Percentiles rank a stretch among this genome's conserved stretches.
These are phyloP conservation scores for Drosophila meridionalis DNA, from an alignment of 2,888 invertebrate genomes.

Conservation along the genomic window DNA sequence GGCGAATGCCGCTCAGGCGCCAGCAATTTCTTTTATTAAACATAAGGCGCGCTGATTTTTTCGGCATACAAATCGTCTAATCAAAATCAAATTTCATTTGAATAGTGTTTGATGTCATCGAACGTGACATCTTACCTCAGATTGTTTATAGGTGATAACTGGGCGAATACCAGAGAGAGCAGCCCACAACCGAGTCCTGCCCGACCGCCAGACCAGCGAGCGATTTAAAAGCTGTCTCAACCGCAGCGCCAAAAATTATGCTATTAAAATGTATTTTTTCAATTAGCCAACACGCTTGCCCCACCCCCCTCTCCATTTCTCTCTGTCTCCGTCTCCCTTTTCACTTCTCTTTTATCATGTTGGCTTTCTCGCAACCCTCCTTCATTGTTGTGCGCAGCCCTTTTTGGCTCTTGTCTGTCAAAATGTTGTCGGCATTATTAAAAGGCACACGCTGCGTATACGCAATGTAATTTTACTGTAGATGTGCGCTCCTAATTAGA, in stretches of 20 bases:
- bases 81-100: conserved; percentile 67
- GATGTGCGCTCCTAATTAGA: conserved; percentile 64
- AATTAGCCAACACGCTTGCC: conserved; percentile 52
- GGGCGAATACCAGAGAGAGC: conserved; percentile 20
- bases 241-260: conserved; percentile 61
- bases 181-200: not conserved
- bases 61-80: conserved; percentile 71
- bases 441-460: conserved; percentile 56
- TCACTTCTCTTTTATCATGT: conserved; percentile 1
- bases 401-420: conserved; percentile 43
- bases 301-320: not conserved
- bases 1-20: conserved; percentile 8
- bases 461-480: conserved; percentile 50
- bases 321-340: not conserved
- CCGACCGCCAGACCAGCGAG: conserved; percentile 8
- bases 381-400: conserved; percentile 13
- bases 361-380: conserved; percentile 3
- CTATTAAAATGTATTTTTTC: conserved; percentile 70
- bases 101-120: conserved; percentile 65
- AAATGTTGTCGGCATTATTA: conserved; percentile 57
- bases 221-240: conserved; percentile 29
- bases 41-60: conserved; percentile 56
- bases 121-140: conserved; percentile 46
- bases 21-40: conserved; percentile 67
- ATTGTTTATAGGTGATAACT: conserved; percentile 47